A percentile compares a stretch with the other conserved stretches of the same genome.
Conservation (phyloP, 2,888 invertebrate species). For the Leuctra nigra region DNA sequence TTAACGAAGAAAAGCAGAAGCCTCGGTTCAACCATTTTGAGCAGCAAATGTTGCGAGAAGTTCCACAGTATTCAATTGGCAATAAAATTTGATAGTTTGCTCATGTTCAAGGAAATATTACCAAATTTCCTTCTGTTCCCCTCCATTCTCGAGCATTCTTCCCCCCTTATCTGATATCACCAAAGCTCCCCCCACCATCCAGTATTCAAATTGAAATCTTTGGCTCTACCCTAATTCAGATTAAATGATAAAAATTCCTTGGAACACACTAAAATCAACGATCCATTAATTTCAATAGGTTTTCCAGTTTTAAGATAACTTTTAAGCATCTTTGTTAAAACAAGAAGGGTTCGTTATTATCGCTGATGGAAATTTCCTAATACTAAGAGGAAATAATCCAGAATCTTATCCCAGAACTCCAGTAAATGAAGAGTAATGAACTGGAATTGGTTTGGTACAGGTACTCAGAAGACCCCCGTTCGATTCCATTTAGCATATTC, state of each 20-base stretch:
- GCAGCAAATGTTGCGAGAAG: slow-evolving; percentile 26
- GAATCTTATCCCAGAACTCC: no score
- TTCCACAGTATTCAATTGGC: slow-evolving; percentile 27
- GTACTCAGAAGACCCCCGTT: no score
- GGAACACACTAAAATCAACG: slow-evolving; percentile 16
- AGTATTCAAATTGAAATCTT: slow-evolving; percentile 11
- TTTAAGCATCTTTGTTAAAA: no score
- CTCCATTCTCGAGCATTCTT: background rate
- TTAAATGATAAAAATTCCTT: slow-evolving; percentile 17
- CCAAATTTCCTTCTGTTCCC: slow-evolving; percentile 26
- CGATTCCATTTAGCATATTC: no score
- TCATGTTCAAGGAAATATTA: slow-evolving; percentile 25
- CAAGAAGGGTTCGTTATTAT: no score
- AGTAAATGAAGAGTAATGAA: no score
- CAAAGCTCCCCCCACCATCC: background rate
- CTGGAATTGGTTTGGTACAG: no score
- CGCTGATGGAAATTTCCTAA: no score
- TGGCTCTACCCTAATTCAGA: slow-evolving; percentile 14
- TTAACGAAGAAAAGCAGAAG: slow-evolving; percentile 3
- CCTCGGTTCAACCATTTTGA: slow-evolving; percentile 20
- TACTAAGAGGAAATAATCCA: no score
- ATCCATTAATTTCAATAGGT: slow-evolving; percentile 18
- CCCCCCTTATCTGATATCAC: background rate
- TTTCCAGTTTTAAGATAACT: slow-evolving; percentile 6
- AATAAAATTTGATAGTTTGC: slow-evolving; percentile 29